Base-by-base conservation (phyloP, 2,113 vertebrate species). In the Heliornis fulica region DNA sequence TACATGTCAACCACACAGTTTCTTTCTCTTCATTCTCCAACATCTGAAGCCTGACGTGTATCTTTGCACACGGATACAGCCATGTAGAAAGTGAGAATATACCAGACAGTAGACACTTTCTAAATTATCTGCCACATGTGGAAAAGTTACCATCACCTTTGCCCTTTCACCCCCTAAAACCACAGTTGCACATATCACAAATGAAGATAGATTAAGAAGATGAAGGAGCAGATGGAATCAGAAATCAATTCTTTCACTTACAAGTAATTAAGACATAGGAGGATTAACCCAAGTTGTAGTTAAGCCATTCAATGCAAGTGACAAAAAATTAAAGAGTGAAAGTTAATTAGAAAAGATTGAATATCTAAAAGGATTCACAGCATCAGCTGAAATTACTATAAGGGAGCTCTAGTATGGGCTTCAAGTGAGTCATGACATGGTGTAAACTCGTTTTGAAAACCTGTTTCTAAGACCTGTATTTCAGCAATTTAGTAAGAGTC, bases 181-280 rank as follows among this genome's bases (percentile, higher is more conserved):
- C 19, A 72, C 54, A 25, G 82, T 41, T 97, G 78, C 74, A 94
- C 97, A 70, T 71, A 94, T 69, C 77, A 72, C 74, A 95, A 97
- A 96, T 84, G 48, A 92, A 97, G 51, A 93, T 36, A 94, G 96
- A 97, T 93, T 96, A 94, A 88, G 85, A 84, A 83, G 38, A 28
- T 22, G 53, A 78, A 54, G 29, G 26, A 83, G 13, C 13, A 92
- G 48, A 96, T 74, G 57, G 29, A 23, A 83, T 12, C 13, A 92
- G 48, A 96, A 95, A 96, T 94, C 89, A 95, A 74, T 96, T 94
- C 78, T 94, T 83, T 59, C 71, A 78, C 92, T 98, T 96, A 87
- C 83, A 97, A 97, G 94, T 97, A 98, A 97, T 98, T 98, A 98
- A 97, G 96, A 97, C 72, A 94, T 90, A 95, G 93, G 94, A 98